phyloP scores from a whole-genome alignment of 2,113 vertebrate genomes.

The Salvator merianae region DNA sequence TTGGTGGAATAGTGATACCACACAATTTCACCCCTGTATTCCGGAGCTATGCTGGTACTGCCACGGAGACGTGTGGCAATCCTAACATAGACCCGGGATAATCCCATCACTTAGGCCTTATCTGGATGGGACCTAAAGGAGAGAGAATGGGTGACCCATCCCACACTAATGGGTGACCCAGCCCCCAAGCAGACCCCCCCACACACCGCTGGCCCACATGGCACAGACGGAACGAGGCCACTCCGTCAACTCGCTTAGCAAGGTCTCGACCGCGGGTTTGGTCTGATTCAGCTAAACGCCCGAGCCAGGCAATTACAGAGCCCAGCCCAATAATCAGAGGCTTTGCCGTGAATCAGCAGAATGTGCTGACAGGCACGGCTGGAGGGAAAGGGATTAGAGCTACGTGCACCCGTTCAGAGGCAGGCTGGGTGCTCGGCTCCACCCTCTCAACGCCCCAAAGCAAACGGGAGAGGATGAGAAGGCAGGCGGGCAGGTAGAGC shows the following conservation, averaged over 20 bases:
- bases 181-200: neutral
- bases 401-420: neutral
- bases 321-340: neutral
- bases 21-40: no score
- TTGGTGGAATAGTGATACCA: no score
- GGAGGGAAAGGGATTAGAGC: slow-evolving; percentile 1
- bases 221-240: neutral
- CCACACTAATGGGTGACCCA: no score
- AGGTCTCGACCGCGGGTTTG: neutral
- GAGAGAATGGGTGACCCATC: no score
- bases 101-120: no score
- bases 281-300: neutral
- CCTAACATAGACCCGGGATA: no score
- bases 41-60: no score
- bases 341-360: slow-evolving; percentile 17
- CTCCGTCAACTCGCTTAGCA: neutral
- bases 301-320: neutral
- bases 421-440: neutral
- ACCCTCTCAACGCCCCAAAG: neutral
- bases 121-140: no score
- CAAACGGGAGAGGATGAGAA: no score
- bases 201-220: neutral
- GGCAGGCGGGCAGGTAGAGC: neutral
- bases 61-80: no score
- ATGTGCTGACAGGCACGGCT: slow-evolving; percentile 6